Evolutionary conservation across 2,113 vertebrate species (phyloP).

Genomic region (Thunnus thynnus): DNA sequence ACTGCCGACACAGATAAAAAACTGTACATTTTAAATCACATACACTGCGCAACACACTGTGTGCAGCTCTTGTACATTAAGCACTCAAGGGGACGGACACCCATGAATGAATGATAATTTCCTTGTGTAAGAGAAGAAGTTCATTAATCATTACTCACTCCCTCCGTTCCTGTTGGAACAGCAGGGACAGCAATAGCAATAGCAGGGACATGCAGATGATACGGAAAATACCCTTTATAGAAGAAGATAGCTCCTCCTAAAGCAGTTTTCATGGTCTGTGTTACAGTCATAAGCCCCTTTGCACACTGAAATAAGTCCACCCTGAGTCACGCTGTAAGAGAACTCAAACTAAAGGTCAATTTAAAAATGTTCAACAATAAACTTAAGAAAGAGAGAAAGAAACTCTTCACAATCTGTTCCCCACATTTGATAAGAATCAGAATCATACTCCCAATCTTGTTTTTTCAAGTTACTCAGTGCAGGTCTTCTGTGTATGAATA

Average conservation of each 20-base stretch:
- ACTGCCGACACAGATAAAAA: not conserved
- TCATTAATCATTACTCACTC: not conserved
- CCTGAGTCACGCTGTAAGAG: not conserved
- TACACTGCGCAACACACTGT: not conserved
- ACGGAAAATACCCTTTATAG: not conserved
- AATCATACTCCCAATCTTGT: not conserved
- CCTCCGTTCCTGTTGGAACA: not conserved
- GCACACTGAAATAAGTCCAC: not conserved
- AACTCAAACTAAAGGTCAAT: not conserved
- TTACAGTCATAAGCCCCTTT: not conserved
- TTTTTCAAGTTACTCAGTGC: not conserved
- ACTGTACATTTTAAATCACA: not conserved
- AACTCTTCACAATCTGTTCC: not conserved
- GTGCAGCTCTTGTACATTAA: constrained; percentile 30
- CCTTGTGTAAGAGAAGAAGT: not conserved
- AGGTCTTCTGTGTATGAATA: not conserved
- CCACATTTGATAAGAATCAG: not conserved
- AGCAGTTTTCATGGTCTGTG: not conserved
- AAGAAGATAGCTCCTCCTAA: not conserved
- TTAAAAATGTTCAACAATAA: constrained; percentile 18
- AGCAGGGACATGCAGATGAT: not conserved
- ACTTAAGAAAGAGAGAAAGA: not conserved
- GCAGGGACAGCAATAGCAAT: too few relatives aligned
- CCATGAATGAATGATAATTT: not conserved
- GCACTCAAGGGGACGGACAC: not conserved